phyloP scores from a whole-genome alignment of 2,888 invertebrate species.

The Pteria penguin region DNA sequence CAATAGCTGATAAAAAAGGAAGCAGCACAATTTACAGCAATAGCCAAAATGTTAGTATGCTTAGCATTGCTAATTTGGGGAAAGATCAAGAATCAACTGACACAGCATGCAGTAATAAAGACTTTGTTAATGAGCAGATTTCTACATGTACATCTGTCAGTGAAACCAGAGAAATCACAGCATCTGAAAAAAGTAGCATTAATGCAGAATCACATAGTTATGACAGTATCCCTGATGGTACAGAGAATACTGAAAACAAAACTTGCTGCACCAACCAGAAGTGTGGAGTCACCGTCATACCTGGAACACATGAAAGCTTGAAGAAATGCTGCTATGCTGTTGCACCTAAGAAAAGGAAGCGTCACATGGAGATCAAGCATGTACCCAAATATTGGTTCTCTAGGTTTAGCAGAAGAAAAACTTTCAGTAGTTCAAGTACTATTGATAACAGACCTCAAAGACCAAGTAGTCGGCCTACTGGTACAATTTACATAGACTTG shows the following conservation, averaged over 20 bases:
- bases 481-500: conserved; percentile 67
- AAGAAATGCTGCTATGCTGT: conserved; percentile 76
- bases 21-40: no score
- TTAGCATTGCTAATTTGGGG: no score
- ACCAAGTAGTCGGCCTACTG: conserved; percentile 8
- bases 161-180: no score
- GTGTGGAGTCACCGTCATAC: conserved; percentile 70
- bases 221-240: no score
- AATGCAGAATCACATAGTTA: no score
- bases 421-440: conserved; percentile 4
- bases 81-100: no score
- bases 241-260: not conserved
- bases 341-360: conserved; percentile 75
- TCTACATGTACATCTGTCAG: no score
- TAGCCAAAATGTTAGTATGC: no score
- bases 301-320: conserved; percentile 63
- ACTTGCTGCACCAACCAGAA: conserved; percentile 66
- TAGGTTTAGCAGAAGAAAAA: conserved; percentile 47
- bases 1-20: no score
- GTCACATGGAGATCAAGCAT: conserved; percentile 71
- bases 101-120: no score
- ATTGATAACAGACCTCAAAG: conserved; percentile 18
- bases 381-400: conserved; percentile 54
- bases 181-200: no score
- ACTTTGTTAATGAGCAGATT: no score